Conservation (phyloP, 2,113 vertebrate species). For the Engystomops pustulosus region DNA sequence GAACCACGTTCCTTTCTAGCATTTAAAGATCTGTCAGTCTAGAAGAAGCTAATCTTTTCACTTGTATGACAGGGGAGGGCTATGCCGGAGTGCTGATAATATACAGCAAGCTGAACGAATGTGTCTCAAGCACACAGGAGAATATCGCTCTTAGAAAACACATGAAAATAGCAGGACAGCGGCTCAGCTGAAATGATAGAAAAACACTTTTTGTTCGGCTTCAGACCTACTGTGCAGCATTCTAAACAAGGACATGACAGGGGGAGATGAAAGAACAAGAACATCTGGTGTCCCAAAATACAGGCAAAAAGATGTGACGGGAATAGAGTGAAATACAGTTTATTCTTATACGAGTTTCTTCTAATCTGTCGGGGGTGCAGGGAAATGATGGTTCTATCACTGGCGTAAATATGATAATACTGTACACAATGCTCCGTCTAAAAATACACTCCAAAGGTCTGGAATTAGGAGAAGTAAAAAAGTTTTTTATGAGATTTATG, state of each 20-base stretch:
- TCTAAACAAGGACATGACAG: conserved; percentile 49
- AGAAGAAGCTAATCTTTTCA: conserved; percentile 56
- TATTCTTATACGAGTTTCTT: neutral
- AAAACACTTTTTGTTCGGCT: conserved; percentile 50
- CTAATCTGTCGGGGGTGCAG: conserved; percentile 30
- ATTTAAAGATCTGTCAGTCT: conserved; percentile 53
- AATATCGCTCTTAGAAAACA: conserved; percentile 53
- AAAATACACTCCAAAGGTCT: neutral
- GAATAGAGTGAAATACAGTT: conserved; percentile 47
- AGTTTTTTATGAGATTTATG: neutral
- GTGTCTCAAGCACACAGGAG: conserved; percentile 53
- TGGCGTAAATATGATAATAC: neutral
- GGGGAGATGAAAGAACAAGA: conserved; percentile 40
- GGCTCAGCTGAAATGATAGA: conserved; percentile 36
- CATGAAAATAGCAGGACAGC: conserved; percentile 41
- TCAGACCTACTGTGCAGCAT: conserved; percentile 44
- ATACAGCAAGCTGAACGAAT: conserved; percentile 55
- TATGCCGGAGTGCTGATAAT: conserved; percentile 52
- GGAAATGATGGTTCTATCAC: neutral
- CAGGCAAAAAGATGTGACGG: conserved; percentile 36
- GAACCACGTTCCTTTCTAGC: conserved; percentile 35
- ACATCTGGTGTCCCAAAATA: conserved; percentile 54
- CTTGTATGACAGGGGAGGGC: conserved; percentile 58
- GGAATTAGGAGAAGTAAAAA: neutral
- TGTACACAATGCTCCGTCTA: conserved; percentile 26